phyloP scores from a whole-genome alignment of 2,797 vertebrate genomes.

The Leptoclinus maculatus region DNA sequence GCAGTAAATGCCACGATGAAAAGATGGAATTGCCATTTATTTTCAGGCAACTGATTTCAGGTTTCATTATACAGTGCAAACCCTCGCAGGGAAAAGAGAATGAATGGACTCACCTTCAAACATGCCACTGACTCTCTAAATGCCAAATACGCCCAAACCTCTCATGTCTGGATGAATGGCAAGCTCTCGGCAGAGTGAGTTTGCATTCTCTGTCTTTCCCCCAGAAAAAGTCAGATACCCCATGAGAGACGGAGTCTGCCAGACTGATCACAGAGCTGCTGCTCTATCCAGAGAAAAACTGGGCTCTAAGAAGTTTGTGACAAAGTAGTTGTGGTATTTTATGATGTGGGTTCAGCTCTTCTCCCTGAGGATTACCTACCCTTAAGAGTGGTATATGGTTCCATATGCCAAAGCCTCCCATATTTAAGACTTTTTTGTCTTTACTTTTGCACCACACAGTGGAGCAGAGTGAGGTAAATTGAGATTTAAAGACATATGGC shows the following conservation, averaged over 20 bases:
- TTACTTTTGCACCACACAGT: constrained; percentile 5
- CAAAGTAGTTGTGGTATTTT: constrained; percentile 62
- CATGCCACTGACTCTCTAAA: constrained; percentile 62
- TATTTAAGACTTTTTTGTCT: constrained; percentile 11
- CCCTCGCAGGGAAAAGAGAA: constrained; percentile 38
- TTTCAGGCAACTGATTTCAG: constrained; percentile 55
- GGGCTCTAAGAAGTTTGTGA: constrained; percentile 67
- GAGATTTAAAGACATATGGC: not conserved
- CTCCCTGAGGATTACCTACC: constrained; percentile 40
- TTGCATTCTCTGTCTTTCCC: constrained; percentile 40
- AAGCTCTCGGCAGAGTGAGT: constrained; percentile 45
- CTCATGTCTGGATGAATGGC: constrained; percentile 63
- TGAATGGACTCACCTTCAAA: constrained; percentile 65
- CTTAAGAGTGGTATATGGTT: constrained; percentile 36
- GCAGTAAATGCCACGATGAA: constrained; percentile 27
- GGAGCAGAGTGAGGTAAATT: not conserved
- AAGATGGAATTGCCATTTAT: constrained; percentile 36
- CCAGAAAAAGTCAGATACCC: constrained; percentile 60
- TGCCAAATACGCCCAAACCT: constrained; percentile 60
- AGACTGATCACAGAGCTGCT: constrained; percentile 59
- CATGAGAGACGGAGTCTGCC: constrained; percentile 63
- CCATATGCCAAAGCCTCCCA: constrained; percentile 21
- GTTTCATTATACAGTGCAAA: constrained; percentile 56
- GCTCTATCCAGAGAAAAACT: constrained; percentile 55
- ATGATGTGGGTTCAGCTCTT: constrained; percentile 56